Evolutionary conservation across 2,888 invertebrate genomes (phyloP).

Genomic region (Megamerina dolium): DNA sequence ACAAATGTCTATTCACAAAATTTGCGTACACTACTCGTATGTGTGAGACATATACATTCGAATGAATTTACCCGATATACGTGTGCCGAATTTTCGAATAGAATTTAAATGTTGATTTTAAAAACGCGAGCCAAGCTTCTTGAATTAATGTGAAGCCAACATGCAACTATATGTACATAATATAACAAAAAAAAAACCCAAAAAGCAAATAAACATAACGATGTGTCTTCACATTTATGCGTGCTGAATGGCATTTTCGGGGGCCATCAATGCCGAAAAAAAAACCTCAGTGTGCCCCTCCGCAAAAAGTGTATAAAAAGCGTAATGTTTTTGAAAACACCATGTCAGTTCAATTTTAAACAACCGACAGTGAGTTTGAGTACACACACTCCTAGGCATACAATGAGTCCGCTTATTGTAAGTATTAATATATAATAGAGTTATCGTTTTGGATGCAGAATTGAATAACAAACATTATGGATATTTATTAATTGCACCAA

Average conservation of each 20-base stretch:
- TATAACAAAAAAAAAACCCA: not conserved
- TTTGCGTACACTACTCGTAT: constrained; percentile 3
- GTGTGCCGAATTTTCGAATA: constrained; percentile 29
- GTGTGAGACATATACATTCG: constrained; percentile 4
- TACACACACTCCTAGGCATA: constrained; percentile 36
- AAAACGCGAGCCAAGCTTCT: not conserved
- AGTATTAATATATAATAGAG: constrained; percentile 29
- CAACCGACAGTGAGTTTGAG: constrained; percentile 49
- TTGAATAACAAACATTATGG: too few relatives aligned
- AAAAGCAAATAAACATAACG: not conserved
- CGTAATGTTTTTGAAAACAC: constrained; percentile 33
- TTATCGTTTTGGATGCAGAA: too few relatives aligned
- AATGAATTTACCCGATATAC: constrained; percentile 35
- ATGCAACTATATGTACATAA: not conserved
- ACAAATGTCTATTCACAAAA: too few relatives aligned
- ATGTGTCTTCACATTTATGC: not conserved
- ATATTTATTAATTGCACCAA: too few relatives aligned
- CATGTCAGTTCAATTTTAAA: constrained; percentile 50
- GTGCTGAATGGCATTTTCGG: not conserved
- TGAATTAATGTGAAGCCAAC: too few relatives aligned
- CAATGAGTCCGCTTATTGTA: constrained; percentile 51
- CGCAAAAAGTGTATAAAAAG: constrained; percentile 43
- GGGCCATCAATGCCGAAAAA: not conserved
- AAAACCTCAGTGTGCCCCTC: too few relatives aligned
- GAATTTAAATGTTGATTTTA: constrained; percentile 10